Conservation (phyloP, 2,888 invertebrate genomes). For the Hemicrepidius hirtus region DNA sequence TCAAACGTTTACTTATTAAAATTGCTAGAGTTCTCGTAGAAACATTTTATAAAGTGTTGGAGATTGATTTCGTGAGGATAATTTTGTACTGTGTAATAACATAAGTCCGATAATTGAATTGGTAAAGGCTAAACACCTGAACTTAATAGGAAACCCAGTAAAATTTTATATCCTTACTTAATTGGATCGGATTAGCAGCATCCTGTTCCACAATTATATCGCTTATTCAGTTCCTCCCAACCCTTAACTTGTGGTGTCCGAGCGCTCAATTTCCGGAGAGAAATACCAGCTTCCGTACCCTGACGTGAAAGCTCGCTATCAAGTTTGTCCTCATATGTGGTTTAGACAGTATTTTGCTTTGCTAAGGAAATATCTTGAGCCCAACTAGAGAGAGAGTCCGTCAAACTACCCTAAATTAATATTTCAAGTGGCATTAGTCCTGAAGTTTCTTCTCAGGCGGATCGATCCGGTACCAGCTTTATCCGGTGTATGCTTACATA, state of each 20-base stretch:
- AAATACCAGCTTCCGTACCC: slow-evolving; percentile 51
- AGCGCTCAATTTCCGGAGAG: slow-evolving; percentile 53
- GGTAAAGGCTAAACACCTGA: slow-evolving; percentile 32
- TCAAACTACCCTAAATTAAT: slow-evolving; percentile 22
- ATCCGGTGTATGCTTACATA: neutral
- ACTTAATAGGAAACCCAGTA: slow-evolving; percentile 32
- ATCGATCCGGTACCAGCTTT: neutral
- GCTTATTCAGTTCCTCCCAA: slow-evolving; percentile 49
- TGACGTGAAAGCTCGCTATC: slow-evolving; percentile 41
- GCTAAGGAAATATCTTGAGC: slow-evolving; percentile 28
- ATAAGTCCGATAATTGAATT: slow-evolving; percentile 27
- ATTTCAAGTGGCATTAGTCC: slow-evolving; percentile 1
- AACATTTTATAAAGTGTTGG: neutral
- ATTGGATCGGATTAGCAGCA: slow-evolving; percentile 42
- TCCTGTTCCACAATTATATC: slow-evolving; percentile 49
- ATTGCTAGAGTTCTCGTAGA: too few species aligned
- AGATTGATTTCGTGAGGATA: neutral
- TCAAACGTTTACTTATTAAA: too few species aligned
- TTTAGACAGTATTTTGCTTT: slow-evolving; percentile 35
- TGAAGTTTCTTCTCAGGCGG: neutral
- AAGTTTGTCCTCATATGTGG: slow-evolving; percentile 37
- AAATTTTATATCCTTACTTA: slow-evolving; percentile 42
- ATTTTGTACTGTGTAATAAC: neutral
- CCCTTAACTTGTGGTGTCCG: slow-evolving; percentile 50
- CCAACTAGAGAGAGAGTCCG: slow-evolving; percentile 4